These are phyloP conservation scores for Apocrypta bakeri DNA, from an alignment of 1,140 invertebrate species.

Conservation along the genomic window DNA sequence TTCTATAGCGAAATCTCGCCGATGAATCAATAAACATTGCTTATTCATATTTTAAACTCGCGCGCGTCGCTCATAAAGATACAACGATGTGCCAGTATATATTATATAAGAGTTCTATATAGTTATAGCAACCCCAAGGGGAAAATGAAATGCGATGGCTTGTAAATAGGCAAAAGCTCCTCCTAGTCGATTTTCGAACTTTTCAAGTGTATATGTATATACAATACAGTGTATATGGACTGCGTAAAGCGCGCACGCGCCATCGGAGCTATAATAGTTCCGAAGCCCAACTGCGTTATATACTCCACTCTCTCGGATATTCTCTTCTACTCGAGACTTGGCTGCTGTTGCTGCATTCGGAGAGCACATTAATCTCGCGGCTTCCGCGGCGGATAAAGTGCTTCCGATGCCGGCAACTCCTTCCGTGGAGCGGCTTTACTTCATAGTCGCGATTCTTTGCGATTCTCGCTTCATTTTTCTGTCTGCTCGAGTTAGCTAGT, in stretches of 20 bases:
- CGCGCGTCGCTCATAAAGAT: not conserved
- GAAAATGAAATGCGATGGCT: not conserved
- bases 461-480: constrained; percentile 5
- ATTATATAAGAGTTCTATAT: no score
- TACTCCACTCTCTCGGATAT: not conserved
- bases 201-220: not conserved
- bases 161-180: not conserved
- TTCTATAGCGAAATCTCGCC: not conserved
- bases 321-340: not conserved
- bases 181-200: constrained; percentile 10
- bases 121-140: not conserved
- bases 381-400: constrained; percentile 34
- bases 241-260: no score
- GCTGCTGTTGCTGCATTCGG: not conserved
- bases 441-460: not conserved
- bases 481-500: not conserved
- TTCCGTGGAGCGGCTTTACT: not conserved
- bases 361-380: constrained; percentile 36
- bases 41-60: not conserved
- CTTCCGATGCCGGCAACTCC: constrained; percentile 29
- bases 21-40: constrained; percentile 1
- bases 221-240: not conserved
- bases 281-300: not conserved
- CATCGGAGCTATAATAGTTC: constrained; percentile 4
- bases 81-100: not conserved